Percentiles rank a stretch among this genome's conserved stretches.
These are phyloP conservation scores for Callitettix versicolor DNA, from an alignment of 1,140 invertebrate species.

Conservation along the genomic window DNA sequence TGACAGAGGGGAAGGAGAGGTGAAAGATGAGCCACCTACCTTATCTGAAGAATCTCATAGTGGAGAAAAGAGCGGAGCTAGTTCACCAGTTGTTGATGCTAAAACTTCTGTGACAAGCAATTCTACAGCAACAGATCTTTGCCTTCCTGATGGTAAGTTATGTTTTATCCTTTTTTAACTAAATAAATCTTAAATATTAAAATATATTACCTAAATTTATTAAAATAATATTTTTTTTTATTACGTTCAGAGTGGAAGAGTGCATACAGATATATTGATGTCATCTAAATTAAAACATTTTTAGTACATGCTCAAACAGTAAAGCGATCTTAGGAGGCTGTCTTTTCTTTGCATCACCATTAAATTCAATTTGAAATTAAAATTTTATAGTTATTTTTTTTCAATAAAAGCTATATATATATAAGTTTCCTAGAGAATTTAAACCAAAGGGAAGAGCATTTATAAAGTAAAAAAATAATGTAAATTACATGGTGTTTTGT, in stretches of 20 bases:
- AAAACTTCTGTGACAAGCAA: background rate
- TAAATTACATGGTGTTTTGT: too few relatives aligned
- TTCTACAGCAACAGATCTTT: constrained; percentile 1
- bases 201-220: background rate
- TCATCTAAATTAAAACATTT: background rate
- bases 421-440: too few relatives aligned
- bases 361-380: too few relatives aligned
- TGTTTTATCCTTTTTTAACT: background rate
- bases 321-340: too few relatives aligned
- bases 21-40: constrained; percentile 11
- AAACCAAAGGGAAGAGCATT: too few relatives aligned
- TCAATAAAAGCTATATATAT: too few relatives aligned
- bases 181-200: background rate
- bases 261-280: background rate
- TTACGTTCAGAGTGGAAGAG: background rate
- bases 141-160: constrained; percentile 2
- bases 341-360: too few relatives aligned
- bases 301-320: too few relatives aligned
- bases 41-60: background rate
- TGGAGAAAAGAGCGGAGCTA: background rate
- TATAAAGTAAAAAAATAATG: too few relatives aligned
- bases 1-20: constrained; percentile 9
- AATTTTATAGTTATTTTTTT: too few relatives aligned
- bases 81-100: background rate
- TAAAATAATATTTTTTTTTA: background rate